Conservation (phyloP, 1,140 invertebrate species). For the Aphis craccivora region DNA sequence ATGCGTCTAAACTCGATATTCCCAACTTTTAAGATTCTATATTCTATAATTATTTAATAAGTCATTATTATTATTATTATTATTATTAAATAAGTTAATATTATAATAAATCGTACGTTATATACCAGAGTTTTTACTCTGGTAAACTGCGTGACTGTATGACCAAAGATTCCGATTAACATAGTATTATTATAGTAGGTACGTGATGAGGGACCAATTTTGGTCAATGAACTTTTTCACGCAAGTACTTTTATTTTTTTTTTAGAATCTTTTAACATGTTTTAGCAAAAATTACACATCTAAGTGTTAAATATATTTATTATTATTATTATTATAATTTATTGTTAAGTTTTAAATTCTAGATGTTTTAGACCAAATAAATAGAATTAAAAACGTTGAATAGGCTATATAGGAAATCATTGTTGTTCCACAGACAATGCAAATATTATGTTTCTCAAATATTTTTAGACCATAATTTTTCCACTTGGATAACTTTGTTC, state of each 20-base stretch:
- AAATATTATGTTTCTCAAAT: background rate
- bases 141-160: slow-evolving; percentile 17
- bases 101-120: background rate
- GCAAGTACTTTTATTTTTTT: slow-evolving; percentile 33
- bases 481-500: slow-evolving; percentile 19
- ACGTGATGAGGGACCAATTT: slow-evolving; percentile 3
- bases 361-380: slow-evolving; percentile 46
- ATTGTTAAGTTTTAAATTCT: slow-evolving; percentile 54
- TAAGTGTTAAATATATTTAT: slow-evolving; percentile 37
- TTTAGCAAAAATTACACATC: slow-evolving; percentile 30
- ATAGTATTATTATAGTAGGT: background rate
- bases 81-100: background rate
- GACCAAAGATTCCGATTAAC: slow-evolving; percentile 24
- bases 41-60: background rate
- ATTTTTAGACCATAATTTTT: slow-evolving; percentile 14
- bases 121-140: background rate
- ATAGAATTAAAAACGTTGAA: slow-evolving; percentile 29
- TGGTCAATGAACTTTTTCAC: slow-evolving; percentile 36
- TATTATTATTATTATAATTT: slow-evolving; percentile 44
- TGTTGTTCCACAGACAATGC: background rate
- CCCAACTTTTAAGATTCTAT: background rate
- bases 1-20: background rate
- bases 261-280: slow-evolving; percentile 18
- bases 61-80: background rate
- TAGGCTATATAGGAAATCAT: background rate